Evolutionary conservation across 2,888 invertebrate genomes (phyloP).

Genomic region (Agrochola lychnidis): DNA sequence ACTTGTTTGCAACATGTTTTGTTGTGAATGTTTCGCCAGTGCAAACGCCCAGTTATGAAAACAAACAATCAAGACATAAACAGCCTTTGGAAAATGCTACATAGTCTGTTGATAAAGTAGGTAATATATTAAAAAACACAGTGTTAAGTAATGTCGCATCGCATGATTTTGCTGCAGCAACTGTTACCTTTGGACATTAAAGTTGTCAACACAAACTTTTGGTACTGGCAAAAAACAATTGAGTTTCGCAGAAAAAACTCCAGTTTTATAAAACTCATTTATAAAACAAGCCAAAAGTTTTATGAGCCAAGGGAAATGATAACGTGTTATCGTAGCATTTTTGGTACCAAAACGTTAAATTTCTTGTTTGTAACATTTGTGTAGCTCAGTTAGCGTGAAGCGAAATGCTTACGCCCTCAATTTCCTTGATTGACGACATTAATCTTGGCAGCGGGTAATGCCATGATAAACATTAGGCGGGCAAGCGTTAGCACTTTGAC

Average conservation of each 20-base stretch:
- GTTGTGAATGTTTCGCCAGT: too few relatives aligned
- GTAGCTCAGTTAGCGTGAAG: conserved; percentile 54
- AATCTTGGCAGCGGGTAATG: conserved; percentile 47
- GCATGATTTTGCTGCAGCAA: conserved; percentile 3
- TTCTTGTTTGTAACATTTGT: conserved; percentile 46
- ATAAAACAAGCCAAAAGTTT: conserved; percentile 23
- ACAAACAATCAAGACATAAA: background rate
- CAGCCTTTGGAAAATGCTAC: background rate
- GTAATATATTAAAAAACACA: too few relatives aligned
- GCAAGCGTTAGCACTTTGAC: conserved; percentile 38
- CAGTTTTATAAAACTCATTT: conserved; percentile 14
- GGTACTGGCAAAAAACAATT: conserved; percentile 25
- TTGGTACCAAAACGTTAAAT: conserved; percentile 23
- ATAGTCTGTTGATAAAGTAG: background rate
- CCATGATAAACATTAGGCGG: conserved; percentile 43
- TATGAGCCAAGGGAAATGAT: conserved; percentile 14
- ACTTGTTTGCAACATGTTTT: too few relatives aligned
- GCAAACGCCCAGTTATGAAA: too few relatives aligned
- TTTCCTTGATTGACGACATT: conserved; percentile 63
- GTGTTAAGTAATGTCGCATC: too few relatives aligned
- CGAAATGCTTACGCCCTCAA: conserved; percentile 56
- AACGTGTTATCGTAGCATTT: conserved; percentile 15
- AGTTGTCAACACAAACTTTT: conserved; percentile 31
- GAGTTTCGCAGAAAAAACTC: conserved; percentile 14
- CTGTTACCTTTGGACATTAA: conserved; percentile 24